Percentiles rank a stretch among this genome's conserved stretches.
phyloP scores from a whole-genome alignment of 2,113 vertebrate species.

The Heloderma charlesbogerti region DNA sequence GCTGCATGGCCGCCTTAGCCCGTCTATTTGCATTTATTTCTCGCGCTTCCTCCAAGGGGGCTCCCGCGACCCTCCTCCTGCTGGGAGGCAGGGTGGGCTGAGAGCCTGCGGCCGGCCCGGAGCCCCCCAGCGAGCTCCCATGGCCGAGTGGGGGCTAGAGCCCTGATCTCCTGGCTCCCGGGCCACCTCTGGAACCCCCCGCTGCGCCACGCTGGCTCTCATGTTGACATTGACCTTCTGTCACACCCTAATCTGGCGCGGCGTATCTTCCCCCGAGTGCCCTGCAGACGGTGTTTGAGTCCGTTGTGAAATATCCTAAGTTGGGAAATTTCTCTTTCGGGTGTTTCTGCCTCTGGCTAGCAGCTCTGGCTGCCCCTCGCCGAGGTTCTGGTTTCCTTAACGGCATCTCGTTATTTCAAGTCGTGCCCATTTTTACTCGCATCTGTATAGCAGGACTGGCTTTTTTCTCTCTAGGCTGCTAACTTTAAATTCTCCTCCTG shows the following conservation, averaged over 20 bases:
- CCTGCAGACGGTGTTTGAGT: not conserved
- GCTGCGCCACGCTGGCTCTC: no score
- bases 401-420: not conserved
- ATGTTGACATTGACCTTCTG: not conserved
- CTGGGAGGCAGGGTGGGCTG: no score
- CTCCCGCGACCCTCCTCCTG: no score
- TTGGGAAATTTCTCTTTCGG: not conserved
- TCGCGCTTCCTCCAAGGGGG: no score
- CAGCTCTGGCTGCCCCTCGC: not conserved
- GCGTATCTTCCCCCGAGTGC: not conserved
- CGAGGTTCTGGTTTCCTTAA: fast-evolving
- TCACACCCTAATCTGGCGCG: not conserved
- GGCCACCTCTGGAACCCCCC: no score
- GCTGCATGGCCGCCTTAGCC: no score
- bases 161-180: no score
- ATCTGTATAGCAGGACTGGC: no score
- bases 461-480: not conserved
- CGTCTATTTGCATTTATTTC: no score
- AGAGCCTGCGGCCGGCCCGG: no score
- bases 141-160: no score
- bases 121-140: no score
- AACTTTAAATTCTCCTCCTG: not conserved
- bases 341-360: not conserved
- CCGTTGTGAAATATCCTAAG: not conserved
- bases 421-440: not conserved